Conservation (phyloP, 2,888 invertebrate genomes). For the Phortica magna region DNA sequence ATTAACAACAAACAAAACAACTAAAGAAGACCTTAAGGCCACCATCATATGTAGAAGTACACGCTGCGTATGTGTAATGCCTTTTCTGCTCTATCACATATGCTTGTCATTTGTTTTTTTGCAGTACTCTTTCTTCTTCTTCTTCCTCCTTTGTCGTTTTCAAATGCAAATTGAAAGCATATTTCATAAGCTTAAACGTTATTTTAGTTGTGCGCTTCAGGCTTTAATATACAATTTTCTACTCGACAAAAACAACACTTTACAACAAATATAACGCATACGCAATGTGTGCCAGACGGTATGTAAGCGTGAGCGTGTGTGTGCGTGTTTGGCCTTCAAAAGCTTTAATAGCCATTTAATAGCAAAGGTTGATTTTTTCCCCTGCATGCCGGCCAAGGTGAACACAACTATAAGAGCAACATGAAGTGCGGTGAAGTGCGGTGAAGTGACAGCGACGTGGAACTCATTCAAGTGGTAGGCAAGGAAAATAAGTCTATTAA, state of each 20-base stretch:
- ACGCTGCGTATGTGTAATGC: neutral
- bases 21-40: constrained; percentile 9
- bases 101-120: neutral
- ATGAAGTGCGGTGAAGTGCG: neutral
- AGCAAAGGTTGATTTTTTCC: constrained; percentile 7
- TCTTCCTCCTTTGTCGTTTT: constrained; percentile 39
- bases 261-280: constrained; percentile 17
- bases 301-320: neutral
- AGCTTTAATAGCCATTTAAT: constrained; percentile 31
- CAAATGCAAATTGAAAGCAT: constrained; percentile 35
- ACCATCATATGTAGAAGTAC: neutral
- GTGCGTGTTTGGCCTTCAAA: neutral
- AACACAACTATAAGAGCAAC: neutral
- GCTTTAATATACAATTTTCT: constrained; percentile 21
- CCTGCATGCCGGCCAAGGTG: neutral
- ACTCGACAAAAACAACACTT: constrained; percentile 47
- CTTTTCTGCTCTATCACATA: neutral
- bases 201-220: neutral
- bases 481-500: constrained; percentile 69
- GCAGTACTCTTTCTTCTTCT: neutral
- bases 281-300: constrained; percentile 2
- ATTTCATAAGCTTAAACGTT: constrained; percentile 32
- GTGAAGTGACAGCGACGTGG: neutral
- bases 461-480: neutral
- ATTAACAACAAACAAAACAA: constrained; percentile 21